Conservation (phyloP, 2,888 invertebrate genomes). For the Hirtodrosophila alboralis region DNA sequence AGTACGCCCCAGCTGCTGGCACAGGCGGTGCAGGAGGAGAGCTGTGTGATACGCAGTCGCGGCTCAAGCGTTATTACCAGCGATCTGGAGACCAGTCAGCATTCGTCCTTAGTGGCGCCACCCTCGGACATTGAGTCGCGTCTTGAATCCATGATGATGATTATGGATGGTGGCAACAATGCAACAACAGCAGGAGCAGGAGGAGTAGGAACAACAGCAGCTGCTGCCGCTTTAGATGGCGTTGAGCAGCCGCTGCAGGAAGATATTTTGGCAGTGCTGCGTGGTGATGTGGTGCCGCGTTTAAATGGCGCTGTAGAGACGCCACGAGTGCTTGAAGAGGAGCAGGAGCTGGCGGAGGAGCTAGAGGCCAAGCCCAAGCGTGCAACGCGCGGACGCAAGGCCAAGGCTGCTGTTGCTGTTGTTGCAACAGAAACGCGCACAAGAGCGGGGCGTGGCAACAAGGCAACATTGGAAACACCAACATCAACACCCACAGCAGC, state of each 20-base stretch:
- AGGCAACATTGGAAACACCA: conserved; percentile 22
- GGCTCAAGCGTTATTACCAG: conserved; percentile 84
- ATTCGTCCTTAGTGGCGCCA: conserved; percentile 83
- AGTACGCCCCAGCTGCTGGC: conserved; percentile 81
- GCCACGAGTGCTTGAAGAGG: too few species aligned
- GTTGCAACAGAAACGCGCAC: conserved; percentile 36
- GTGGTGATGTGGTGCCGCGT: conserved; percentile 64
- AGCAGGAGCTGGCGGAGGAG: too few species aligned
- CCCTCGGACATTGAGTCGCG: conserved; percentile 84
- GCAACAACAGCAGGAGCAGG: not conserved
- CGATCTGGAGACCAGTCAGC: conserved; percentile 84
- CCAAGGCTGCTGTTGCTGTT: conserved; percentile 25
- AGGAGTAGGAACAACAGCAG: conserved; percentile 9
- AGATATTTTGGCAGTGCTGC: conserved; percentile 82
- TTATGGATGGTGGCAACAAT: conserved; percentile 58
- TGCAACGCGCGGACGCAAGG: conserved; percentile 69
- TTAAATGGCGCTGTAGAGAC: conserved; percentile 34
- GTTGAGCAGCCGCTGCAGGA: conserved; percentile 41
- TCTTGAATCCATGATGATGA: conserved; percentile 84
- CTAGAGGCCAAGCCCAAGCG: conserved; percentile 47
- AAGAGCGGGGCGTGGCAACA: conserved; percentile 31
- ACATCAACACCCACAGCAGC: conserved; percentile 14
- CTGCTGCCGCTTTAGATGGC: conserved; percentile 2
- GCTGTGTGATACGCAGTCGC: conserved; percentile 83
- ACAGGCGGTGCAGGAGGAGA: conserved; percentile 82